phyloP scores from a whole-genome alignment of 2,888 invertebrate genomes.

The Lydus trimaculatus region DNA sequence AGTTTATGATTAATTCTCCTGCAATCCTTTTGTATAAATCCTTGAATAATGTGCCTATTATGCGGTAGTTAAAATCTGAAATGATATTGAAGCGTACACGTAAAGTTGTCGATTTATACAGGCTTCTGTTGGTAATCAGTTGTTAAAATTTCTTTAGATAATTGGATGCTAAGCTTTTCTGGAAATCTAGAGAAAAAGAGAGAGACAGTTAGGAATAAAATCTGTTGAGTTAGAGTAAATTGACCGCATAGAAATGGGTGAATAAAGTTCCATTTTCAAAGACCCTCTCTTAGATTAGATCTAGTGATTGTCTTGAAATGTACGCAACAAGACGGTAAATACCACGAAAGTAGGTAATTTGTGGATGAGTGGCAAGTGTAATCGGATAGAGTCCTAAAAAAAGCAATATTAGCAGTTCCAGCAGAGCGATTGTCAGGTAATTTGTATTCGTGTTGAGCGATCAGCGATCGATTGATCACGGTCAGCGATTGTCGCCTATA shows the following conservation, averaged over 20 bases:
- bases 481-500: slow-evolving; percentile 44
- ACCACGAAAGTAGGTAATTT: background rate
- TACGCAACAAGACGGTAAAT: slow-evolving; percentile 2
- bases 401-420: slow-evolving; percentile 49
- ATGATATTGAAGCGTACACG: background rate
- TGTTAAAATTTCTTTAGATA: background rate
- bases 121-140: background rate
- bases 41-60: background rate
- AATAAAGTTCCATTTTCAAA: background rate
- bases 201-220: background rate
- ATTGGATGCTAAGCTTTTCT: background rate
- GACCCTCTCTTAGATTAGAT: background rate
- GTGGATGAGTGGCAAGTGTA: slow-evolving; percentile 36
- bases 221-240: background rate
- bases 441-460: slow-evolving; percentile 49
- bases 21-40: background rate
- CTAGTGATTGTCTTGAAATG: background rate
- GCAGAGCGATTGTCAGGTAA: slow-evolving; percentile 48
- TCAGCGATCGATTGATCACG: slow-evolving; percentile 50
- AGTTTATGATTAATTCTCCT: background rate
- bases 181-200: background rate
- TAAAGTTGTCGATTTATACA: background rate
- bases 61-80: background rate
- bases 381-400: slow-evolving; percentile 48
- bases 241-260: background rate